Evolutionary conservation across 2,888 invertebrate genomes (phyloP), one percentile per base, ranked within the genome.

Genomic region (Parnassius mnemosyne): DNA sequence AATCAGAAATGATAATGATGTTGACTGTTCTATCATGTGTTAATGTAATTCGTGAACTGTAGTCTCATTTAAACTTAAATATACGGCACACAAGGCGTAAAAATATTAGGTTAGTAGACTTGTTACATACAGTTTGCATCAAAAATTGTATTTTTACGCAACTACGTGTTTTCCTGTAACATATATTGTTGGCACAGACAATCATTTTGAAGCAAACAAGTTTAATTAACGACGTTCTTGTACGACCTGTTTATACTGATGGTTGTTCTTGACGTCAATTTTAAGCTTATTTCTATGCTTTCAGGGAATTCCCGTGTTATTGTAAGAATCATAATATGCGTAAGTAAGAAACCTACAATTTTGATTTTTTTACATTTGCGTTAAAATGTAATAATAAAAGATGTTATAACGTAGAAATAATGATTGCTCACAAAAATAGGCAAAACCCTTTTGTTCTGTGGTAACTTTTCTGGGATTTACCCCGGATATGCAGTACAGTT

Each of bases 61-160:
- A 3, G 46, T 11, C 46, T 3, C 46, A 46, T 46, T 46, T n/a
- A 83, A 81, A 81, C 7, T 34, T 34, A 81, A 84, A 81, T 20
- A 79, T 83, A 84, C 80, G 81, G 83, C 80, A 82, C 81, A 70
- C 70, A 66, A 67, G 9, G 16, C 12, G 9, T 20, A 10, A 50
- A 46, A n/a, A n/a, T 46, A 11, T 46, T 16, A 73, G 68, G 75
- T 77, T 34, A 34, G 7, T 34, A 34, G 7, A 34, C 7, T 34
- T 34, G 34, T 80, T 81, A 77, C 80, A 54, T 43, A 50, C 51
- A 44, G 34, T 52, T 62, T 41, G 47, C 47, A 43, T 44, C n/a
- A 46, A 34, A 52, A 34, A 53, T 52, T 53, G 34, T 42, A 12
- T 42, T 3, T 41, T 34, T 3, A 7, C 2, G 11, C 20, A 52